Base-by-base conservation (phyloP, 2,797 vertebrate genomes). In the Gymnopithys bicolor region DNA sequence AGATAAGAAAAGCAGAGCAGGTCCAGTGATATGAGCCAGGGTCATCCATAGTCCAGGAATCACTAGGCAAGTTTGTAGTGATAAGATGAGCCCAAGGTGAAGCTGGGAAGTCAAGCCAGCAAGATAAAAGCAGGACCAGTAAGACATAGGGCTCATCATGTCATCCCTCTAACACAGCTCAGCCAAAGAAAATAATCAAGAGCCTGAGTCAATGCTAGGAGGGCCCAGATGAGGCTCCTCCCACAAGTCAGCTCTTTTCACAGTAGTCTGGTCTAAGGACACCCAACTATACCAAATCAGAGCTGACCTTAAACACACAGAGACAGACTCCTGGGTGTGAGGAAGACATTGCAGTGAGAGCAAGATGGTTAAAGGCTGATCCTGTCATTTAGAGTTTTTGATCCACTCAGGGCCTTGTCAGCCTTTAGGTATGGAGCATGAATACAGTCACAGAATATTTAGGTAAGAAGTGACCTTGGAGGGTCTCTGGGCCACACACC, bases 121-220 rank as follows among this genome's bases (percentile, higher is more conserved):
- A 17, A 25, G 8, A 28, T 19, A 58, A 75, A 51, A 46, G 74
- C 28, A 79, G 43, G 41, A 48, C 41, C 75, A 82, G 24, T 30
- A 33, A 69, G 45, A 64, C 13, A 70, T 6, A 13, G 4, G 24
- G 13, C 45, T 77, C 24, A 24, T 10, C 22, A 41, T 33, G 35
- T 22, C n/a, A 78, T 32, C 28, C 25, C 33, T 60, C 28, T 7
- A 30, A 55, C 48, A 67, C n/a, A 70, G 15, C 53, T 78, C 53
- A 33, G 39, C 13, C 51, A 37, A 41, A 6, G 48, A 67, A 10
- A 19, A 77, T 46, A 80, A 45, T 27, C 39, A 84, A 82, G 23
- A 87, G 28, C 33, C 59, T 62, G 21, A 55, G 13, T 6, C 30
- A 52, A 0, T 0, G 0, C 5, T 73, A 48, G 24, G 22, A 62